A percentile compares a stretch with the other conserved stretches of the same genome.
Evolutionary conservation across 2,113 vertebrate genomes (phyloP).

Genomic region (Strix uralensis): DNA sequence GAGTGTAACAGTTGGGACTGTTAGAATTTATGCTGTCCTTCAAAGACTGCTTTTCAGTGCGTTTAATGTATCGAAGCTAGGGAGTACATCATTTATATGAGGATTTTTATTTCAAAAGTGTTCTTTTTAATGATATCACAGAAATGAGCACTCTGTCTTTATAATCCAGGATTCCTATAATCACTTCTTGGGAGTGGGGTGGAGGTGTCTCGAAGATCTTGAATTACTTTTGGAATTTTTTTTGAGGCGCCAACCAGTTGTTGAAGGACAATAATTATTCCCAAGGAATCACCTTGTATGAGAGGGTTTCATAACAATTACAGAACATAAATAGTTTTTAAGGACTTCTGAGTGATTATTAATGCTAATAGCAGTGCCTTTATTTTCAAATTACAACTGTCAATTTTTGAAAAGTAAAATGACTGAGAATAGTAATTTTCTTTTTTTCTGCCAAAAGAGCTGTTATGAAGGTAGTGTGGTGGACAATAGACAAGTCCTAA

Average conservation of each 20-base stretch:
- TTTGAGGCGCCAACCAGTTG: background rate
- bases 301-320: background rate
- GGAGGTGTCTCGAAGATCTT: background rate
- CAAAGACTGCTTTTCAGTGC: background rate
- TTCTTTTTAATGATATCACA: background rate
- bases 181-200: background rate
- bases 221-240: background rate
- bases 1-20: background rate
- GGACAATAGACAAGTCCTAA: background rate
- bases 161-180: background rate
- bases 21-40: background rate
- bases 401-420: background rate
- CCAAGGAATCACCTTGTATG: background rate
- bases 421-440: background rate
- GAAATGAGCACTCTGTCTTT: background rate
- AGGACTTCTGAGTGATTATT: background rate
- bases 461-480: background rate
- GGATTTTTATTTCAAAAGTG: background rate
- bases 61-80: accelerated
- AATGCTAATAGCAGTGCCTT: background rate
- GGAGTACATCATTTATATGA: background rate
- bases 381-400: background rate
- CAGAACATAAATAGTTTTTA: background rate
- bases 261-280: background rate
- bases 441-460: background rate